Conservation (phyloP, 2,888 invertebrate species). For the Sipha maydis region DNA sequence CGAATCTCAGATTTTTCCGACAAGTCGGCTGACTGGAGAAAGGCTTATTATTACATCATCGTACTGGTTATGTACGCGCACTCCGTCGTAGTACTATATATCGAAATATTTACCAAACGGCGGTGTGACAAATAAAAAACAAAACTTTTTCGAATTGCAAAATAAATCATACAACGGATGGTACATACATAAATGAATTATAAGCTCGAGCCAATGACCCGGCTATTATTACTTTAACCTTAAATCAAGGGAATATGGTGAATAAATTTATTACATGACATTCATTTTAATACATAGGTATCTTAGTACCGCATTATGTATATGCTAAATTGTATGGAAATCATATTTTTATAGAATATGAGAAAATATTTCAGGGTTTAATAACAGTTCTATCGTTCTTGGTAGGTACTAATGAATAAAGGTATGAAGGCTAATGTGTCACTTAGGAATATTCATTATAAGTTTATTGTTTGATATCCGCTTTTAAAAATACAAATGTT, state of each 20-base stretch:
- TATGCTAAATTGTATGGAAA: too few relatives aligned
- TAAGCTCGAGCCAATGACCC: too few relatives aligned
- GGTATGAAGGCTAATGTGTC: neutral
- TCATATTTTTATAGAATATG: too few relatives aligned
- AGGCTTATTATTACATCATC: neutral
- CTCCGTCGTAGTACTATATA: neutral
- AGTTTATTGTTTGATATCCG: neutral
- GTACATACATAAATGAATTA: too few relatives aligned
- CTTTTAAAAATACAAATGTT: neutral
- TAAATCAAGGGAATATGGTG: too few relatives aligned
- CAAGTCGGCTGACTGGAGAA: neutral
- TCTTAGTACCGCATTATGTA: too few relatives aligned
- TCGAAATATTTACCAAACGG: neutral
- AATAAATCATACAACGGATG: too few relatives aligned
- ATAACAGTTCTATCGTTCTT: neutral
- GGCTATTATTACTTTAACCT: too few relatives aligned
- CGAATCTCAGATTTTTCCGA: conserved; percentile 13
- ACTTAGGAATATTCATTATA: neutral
- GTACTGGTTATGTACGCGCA: neutral
- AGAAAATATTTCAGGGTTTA: neutral
- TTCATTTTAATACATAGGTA: neutral
- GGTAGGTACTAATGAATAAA: neutral
- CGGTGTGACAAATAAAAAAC: neutral
- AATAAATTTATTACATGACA: neutral
- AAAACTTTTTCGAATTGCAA: too few relatives aligned